A percentile compares a stretch with the other conserved stretches of the same genome.
phyloP scores from a whole-genome alignment of 92 coral and sea anemone species.

The Porites rus region DNA sequence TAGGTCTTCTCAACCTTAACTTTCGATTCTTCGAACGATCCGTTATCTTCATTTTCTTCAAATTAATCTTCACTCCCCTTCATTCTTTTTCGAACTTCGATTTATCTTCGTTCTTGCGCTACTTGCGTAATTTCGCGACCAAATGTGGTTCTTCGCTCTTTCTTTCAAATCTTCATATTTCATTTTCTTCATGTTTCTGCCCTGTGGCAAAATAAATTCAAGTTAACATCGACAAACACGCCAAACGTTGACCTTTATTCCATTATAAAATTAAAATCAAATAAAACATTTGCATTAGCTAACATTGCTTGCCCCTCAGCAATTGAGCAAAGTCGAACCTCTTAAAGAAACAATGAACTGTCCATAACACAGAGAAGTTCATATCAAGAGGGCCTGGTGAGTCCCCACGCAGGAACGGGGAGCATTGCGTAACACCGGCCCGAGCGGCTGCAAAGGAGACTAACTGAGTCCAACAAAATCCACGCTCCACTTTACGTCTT shows the following conservation, averaged over 20 bases:
- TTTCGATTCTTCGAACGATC: not conserved
- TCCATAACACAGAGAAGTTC: not conserved
- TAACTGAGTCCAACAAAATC: too few species aligned
- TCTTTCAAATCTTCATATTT: conserved; percentile 74
- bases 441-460: too few species aligned
- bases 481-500: too few species aligned
- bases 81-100: conserved; percentile 29
- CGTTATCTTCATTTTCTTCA: conserved; percentile 11
- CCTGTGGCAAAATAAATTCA: conserved; percentile 76
- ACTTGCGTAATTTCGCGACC: conserved; percentile 51
- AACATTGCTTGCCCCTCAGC: not conserved
- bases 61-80: conserved; percentile 24
- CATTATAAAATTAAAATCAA: conserved; percentile 28
- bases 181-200: conserved; percentile 53
- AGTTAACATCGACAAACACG: conserved; percentile 50
- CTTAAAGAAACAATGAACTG: not conserved
- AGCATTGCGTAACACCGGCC: too few species aligned
- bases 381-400: not conserved
- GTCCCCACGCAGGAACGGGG: too few species aligned
- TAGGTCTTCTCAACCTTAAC: conserved; percentile 8
- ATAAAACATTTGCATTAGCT: not conserved
- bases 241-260: conserved; percentile 28
- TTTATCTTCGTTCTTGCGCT: conserved; percentile 66
- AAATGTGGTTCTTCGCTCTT: conserved; percentile 63
- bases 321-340: not conserved